Evolutionary conservation across 2,113 vertebrate species (phyloP).

Genomic region (Menidia beryllina): DNA sequence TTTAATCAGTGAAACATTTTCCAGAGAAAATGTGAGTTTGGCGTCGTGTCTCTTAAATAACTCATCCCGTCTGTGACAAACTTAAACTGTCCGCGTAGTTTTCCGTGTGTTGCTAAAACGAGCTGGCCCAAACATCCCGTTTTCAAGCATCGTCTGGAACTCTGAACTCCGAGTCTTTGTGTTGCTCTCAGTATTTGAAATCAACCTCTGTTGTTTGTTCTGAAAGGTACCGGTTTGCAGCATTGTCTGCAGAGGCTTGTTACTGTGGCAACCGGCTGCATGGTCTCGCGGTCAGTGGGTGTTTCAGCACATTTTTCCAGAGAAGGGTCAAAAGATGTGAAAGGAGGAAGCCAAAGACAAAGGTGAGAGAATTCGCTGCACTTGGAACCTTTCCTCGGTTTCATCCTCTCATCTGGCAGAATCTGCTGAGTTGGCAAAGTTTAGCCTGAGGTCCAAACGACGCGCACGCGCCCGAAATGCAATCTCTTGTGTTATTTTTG

Average conservation of each 20-base stretch:
- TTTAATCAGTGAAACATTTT: too few species aligned
- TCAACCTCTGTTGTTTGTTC: slow-evolving; percentile 10
- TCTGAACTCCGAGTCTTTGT: background rate
- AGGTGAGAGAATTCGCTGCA: slow-evolving; percentile 49
- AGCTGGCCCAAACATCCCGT: background rate
- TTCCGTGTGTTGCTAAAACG: background rate
- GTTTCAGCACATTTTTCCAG: slow-evolving; percentile 34
- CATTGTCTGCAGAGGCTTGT: slow-evolving; percentile 54
- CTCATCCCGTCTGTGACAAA: too few species aligned
- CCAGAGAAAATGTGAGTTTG: background rate
- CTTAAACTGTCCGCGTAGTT: too few species aligned
- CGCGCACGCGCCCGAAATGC: too few species aligned
- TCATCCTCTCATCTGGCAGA: background rate
- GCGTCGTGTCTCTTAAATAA: background rate
- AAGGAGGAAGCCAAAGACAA: slow-evolving; percentile 15
- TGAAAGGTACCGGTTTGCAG: slow-evolving; percentile 56
- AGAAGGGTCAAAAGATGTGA: slow-evolving; percentile 12
- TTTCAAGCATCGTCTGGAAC: background rate
- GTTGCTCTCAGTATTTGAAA: slow-evolving; percentile 5
- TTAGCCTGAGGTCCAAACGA: too few species aligned
- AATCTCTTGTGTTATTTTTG: too few species aligned
- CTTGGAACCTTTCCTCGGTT: background rate
- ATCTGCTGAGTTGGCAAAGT: background rate
- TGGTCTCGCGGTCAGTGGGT: slow-evolving; percentile 30
- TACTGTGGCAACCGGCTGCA: slow-evolving; percentile 58